Base-by-base conservation (phyloP, 2,888 invertebrate species). In the Synergus japonicus region DNA sequence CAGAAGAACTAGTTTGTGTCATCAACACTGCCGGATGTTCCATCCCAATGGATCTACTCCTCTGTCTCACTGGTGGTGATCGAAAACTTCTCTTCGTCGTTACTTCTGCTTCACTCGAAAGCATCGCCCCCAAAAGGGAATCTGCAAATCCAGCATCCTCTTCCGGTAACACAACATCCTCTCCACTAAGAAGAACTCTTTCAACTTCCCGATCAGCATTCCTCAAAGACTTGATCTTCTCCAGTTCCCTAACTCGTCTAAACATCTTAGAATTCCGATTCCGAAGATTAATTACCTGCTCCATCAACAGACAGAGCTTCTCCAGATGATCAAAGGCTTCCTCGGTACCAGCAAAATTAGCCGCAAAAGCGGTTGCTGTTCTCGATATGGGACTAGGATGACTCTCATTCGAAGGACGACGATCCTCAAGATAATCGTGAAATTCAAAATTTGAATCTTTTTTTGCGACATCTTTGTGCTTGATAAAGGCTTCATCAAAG, bases 271-370 rank as follows among this genome's bases (percentile, higher is more conserved):
- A 93, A 90, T 97, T 96, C 84, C 96, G 95, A 86, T 96, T 95
- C 83, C 95, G 94, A 58, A 97, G 92, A 64, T 94, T 94, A 8
- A 96, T 93, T 84, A 97, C 94, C 88, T 97, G 96, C 88, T 97
- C 96, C 91, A 97, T 94, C 49, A 97, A 92, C 81, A 95, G 94
- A 86, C 97, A 95, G 9, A 97, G 93, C 86, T 96, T 96, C 85
- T 96, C 97, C 76, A 97, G 91, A 88, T 97, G 97, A 87, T 97
- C 96, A 82, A 97, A 94, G 0, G 95, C 94, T 85, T 95, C 95
- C 13, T 95, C 92, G 0, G 95, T 94, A 22, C 94, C 94, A 84
- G 94, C 93, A 0, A 94, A 94, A 15, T 65, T 77, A 49, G 93
- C 94, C 4, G 93, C 91, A 67, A 95, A 95, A 63, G 10, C 65